Evolutionary conservation across 2,888 invertebrate genomes (phyloP), one percentile per base, ranked within the genome.

Genomic region (Trissonchulus latispiculum): DNA sequence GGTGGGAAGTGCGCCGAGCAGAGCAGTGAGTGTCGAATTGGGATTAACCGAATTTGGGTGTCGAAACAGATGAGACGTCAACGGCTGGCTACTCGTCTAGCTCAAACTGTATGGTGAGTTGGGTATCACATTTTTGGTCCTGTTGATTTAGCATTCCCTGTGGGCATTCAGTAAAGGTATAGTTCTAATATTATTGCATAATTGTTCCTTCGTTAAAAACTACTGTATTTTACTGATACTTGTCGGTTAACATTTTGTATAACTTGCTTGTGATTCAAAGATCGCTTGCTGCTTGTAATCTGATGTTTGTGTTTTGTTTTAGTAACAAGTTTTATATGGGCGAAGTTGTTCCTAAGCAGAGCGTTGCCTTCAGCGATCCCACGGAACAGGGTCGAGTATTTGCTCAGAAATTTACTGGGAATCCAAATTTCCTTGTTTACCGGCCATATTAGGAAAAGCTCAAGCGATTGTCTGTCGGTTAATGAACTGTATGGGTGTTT

Each of bases 301-400:
- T n/a, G n/a, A n/a, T n/a, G n/a, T n/a, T n/a, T n/a, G 59, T 59
- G 59, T 59, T 23, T 23, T 23, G 18, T 68, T 68, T 33, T n/a
- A 68, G 69, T 28, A n/a, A 33, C 28, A 32, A 33, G 15, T 68
- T 68, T 36, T 68, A 36, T n/a, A 68, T 68, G 33, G 69, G 69
- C 8, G 36, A 68, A 35, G n/a, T 36, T 36, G 36, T 68, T 23
- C 3, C 29, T 15, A 68, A 68, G 36, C 35, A 23, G 15, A 3
- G 23, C n/a, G 36, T 68, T 68, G 69, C 69, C n/a, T 68, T 68
- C 36, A 68, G 36, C 36, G 69, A 68, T 33, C 69, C 69, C 28
- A 68, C 69, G n/a, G 31, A 23, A 8, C 36, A 32, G n/a, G 69
- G 69, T 3, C 2, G 33, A 68, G 3, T 15, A 15, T 68, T 68